Conservation (phyloP, 2,888 invertebrate genomes). For the Idaea aversata region DNA sequence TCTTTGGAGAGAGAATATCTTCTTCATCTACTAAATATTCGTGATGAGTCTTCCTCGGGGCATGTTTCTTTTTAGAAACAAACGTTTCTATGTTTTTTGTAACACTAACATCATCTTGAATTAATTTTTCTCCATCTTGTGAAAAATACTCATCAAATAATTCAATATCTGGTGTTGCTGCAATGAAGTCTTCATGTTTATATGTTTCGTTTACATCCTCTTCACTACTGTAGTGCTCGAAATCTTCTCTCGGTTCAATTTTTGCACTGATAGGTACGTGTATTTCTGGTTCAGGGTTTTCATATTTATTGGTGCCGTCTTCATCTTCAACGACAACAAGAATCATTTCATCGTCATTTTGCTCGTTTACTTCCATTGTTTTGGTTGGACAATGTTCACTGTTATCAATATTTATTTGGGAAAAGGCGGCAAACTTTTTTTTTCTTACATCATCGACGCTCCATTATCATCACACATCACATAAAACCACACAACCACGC, state of each 20-base stretch:
- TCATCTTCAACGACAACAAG: conserved; percentile 45
- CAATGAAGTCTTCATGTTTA: no score
- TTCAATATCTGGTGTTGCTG: background rate
- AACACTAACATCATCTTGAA: background rate
- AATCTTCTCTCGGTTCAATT: background rate
- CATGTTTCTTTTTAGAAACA: background rate
- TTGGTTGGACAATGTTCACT: conserved; percentile 8
- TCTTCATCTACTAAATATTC: background rate
- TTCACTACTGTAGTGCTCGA: background rate
- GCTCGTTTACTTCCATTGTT: conserved; percentile 27
- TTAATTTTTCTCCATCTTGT: background rate
- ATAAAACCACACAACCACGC: background rate
- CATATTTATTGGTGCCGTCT: conserved; percentile 33
- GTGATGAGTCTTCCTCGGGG: background rate
- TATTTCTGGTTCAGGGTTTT: conserved; percentile 16
- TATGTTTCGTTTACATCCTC: no score
- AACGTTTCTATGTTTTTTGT: background rate
- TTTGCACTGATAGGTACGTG: background rate
- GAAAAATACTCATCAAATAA: background rate
- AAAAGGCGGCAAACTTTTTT: conserved; percentile 11
- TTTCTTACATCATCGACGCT: background rate
- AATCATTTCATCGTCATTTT: conserved; percentile 42
- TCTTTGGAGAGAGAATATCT: background rate
- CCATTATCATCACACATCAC: background rate
- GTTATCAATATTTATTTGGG: conserved; percentile 21